Percentiles rank a stretch among this genome's conserved stretches.
These are phyloP conservation scores for Biston stratarius DNA, from an alignment of 2,888 invertebrate species.

Conservation along the genomic window DNA sequence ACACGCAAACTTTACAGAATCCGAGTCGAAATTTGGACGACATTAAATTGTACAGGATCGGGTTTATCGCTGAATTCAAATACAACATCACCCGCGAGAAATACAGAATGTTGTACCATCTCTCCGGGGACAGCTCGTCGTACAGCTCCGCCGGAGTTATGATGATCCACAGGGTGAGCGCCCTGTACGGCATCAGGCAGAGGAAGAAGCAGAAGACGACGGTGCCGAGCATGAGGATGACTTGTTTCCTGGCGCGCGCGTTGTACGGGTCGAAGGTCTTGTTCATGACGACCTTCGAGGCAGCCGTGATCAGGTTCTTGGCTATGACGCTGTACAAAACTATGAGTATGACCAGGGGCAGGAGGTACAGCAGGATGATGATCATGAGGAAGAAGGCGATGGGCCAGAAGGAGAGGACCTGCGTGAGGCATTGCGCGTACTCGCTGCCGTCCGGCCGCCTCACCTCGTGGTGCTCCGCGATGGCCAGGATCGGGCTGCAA, in stretches of 20 bases:
- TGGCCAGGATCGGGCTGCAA: conserved; percentile 92
- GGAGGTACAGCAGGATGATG: conserved; percentile 92
- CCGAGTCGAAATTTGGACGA: conserved; percentile 95
- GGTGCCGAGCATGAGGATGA: conserved; percentile 94
- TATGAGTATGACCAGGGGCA: conserved; percentile 93
- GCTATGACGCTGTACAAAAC: conserved; percentile 94
- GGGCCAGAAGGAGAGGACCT: conserved; percentile 91
- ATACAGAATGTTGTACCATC: conserved; percentile 93
- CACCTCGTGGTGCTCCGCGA: conserved; percentile 90
- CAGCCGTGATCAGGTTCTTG: conserved; percentile 91
- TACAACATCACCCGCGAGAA: conserved; percentile 95
- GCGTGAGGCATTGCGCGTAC: conserved; percentile 92
- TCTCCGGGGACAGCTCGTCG: conserved; percentile 90
- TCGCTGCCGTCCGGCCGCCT: conserved; percentile 90
- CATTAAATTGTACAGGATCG: conserved; percentile 96
- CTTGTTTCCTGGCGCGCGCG: conserved; percentile 91
- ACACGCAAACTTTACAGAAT: conserved; percentile 89
- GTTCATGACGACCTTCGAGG: conserved; percentile 89
- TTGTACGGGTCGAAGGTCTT: conserved; percentile 91
- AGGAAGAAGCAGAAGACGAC: conserved; percentile 95
- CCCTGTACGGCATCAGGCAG: conserved; percentile 94
- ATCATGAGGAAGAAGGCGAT: conserved; percentile 92
- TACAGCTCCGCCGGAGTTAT: conserved; percentile 90
- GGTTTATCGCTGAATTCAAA: conserved; percentile 95
- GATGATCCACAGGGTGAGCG: conserved; percentile 94